Conservation (phyloP, 2,113 vertebrate genomes). For the Nesogale talazaci region DNA sequence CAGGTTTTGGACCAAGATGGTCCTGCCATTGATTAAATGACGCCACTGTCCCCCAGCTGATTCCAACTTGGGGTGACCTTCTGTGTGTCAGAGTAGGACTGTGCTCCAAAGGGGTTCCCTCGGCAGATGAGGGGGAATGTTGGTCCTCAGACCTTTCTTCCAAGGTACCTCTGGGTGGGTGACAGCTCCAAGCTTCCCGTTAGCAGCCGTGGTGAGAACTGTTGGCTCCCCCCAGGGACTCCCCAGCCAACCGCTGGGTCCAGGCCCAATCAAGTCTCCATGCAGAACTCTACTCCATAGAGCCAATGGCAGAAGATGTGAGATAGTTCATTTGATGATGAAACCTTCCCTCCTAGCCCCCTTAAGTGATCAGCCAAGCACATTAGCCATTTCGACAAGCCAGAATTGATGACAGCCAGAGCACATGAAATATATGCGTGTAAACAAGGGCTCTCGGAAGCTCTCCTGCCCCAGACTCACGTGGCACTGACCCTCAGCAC, state of each 20-base stretch:
- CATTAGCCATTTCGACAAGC: background rate
- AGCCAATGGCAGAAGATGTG: background rate
- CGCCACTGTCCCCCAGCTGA: background rate
- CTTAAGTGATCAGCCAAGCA: background rate
- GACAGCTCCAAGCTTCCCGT: background rate
- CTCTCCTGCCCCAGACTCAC: fast-evolving
- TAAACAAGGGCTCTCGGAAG: background rate
- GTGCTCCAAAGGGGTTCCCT: background rate
- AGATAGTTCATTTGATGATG: background rate
- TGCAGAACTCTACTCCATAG: background rate
- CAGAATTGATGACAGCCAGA: background rate
- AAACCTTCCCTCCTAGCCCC: background rate
- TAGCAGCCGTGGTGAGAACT: background rate
- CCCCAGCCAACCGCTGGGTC: background rate
- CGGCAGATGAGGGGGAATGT: background rate
- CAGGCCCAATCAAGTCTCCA: background rate
- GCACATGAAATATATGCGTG: fast-evolving
- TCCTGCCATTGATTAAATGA: background rate
- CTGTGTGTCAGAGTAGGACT: background rate
- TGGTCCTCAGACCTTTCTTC: background rate
- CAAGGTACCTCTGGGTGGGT: background rate
- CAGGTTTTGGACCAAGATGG: no score
- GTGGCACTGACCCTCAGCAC: background rate
- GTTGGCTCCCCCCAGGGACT: background rate
- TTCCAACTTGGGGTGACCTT: background rate